These are phyloP conservation scores for Aphelinus certus DNA, from an alignment of 1,140 invertebrate genomes.

Conservation along the genomic window DNA sequence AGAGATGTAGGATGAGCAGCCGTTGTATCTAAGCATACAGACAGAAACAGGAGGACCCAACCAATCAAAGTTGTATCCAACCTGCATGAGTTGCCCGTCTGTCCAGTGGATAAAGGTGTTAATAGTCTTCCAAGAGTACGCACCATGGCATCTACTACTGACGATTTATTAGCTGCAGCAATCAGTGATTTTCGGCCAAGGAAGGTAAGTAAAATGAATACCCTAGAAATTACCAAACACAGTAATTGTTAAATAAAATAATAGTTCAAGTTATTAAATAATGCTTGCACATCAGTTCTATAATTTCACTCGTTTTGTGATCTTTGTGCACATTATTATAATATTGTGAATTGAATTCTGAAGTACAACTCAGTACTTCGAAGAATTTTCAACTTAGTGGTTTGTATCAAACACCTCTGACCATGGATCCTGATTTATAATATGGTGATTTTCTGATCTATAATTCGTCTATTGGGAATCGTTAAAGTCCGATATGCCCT, in stretches of 20 bases:
- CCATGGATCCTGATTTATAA: too few species aligned
- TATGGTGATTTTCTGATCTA: too few species aligned
- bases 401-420: too few species aligned
- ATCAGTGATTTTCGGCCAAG: slow-evolving; percentile 83
- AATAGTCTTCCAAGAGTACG: slow-evolving; percentile 69
- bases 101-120: slow-evolving; percentile 64
- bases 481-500: too few species aligned
- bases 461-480: too few species aligned
- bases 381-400: too few species aligned
- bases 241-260: slow-evolving; percentile 14
- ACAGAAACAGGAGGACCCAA: slow-evolving; percentile 83
- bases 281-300: not conserved
- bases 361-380: too few species aligned
- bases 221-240: slow-evolving; percentile 66
- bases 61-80: slow-evolving; percentile 71
- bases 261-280: slow-evolving; percentile 5
- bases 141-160: slow-evolving; percentile 73
- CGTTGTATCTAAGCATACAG: slow-evolving; percentile 76
- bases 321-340: not conserved
- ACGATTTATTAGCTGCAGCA: slow-evolving; percentile 69
- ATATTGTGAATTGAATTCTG: too few species aligned
- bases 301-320: not conserved
- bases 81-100: slow-evolving; percentile 53
- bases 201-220: slow-evolving; percentile 87
- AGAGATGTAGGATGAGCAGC: slow-evolving; percentile 44